phyloP scores from a whole-genome alignment of 2,888 invertebrate genomes.

The Melieria crassipennis region DNA sequence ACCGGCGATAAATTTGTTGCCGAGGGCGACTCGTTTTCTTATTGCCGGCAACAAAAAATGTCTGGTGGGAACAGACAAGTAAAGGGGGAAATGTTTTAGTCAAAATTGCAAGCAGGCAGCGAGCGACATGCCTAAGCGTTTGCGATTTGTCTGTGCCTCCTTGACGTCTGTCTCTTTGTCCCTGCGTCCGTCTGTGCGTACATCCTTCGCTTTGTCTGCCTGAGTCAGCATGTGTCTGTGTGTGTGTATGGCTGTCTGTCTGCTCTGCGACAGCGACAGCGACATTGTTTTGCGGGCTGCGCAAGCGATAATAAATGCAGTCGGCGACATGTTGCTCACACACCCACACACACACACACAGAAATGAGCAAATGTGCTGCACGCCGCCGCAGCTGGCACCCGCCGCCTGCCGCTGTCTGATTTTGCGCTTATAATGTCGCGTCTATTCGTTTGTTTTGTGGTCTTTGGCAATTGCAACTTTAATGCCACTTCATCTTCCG shows the following conservation, averaged over 20 bases:
- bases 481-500: not conserved
- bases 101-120: not conserved
- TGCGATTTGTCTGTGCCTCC: slow-evolving; percentile 13
- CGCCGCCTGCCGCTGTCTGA: too few relatives aligned
- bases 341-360: slow-evolving; percentile 8
- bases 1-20: too few relatives aligned
- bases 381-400: not conserved
- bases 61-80: too few relatives aligned
- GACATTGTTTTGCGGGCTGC: slow-evolving; percentile 11
- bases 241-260: too few relatives aligned
- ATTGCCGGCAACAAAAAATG: too few relatives aligned
- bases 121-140: slow-evolving; percentile 23
- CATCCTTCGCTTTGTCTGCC: too few relatives aligned
- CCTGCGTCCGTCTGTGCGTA: too few relatives aligned
- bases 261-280: not conserved
- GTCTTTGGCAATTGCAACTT: not conserved
- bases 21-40: too few relatives aligned
- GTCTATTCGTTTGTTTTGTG: slow-evolving; percentile 7
- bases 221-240: too few relatives aligned
- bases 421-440: not conserved
- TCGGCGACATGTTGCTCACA: slow-evolving; percentile 15
- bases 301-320: not conserved
- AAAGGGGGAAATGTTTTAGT: too few relatives aligned
- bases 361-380: not conserved
- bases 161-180: too few relatives aligned